Evolutionary conservation across 1,140 invertebrate genomes (phyloP).

Genomic region (Pseudomyrmex gracilis): DNA sequence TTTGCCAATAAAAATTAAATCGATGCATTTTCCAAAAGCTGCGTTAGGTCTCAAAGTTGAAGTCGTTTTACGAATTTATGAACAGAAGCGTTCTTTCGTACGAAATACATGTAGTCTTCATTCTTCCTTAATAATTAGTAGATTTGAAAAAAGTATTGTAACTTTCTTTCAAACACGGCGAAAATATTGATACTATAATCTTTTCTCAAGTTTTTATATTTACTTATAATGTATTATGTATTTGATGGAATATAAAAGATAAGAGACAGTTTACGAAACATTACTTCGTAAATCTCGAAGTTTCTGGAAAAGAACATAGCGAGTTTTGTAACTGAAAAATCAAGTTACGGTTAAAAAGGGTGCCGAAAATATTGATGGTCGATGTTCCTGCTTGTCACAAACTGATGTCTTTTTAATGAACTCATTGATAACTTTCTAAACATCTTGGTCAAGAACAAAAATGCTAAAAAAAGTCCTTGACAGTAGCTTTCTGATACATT

Average conservation of each 20-base stretch:
- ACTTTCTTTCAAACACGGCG: neutral
- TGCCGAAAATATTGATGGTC: neutral
- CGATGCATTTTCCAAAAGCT: neutral
- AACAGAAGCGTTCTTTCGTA: no score
- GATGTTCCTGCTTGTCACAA: constrained; percentile 29
- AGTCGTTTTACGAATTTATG: neutral
- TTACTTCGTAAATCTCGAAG: neutral
- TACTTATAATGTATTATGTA: neutral
- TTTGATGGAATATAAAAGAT: neutral
- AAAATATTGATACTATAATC: neutral
- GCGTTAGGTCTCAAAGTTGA: no score
- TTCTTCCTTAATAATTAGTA: neutral
- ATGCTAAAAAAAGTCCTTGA: neutral
- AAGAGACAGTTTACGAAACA: neutral
- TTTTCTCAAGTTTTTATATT: neutral
- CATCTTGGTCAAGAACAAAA: constrained; percentile 3
- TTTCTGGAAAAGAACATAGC: neutral
- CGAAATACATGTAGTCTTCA: no score
- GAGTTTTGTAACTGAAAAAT: constrained; percentile 15
- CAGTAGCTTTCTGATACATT: neutral
- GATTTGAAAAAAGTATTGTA: neutral
- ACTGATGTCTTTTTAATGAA: constrained; percentile 47
- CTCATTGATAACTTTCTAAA: constrained; percentile 20
- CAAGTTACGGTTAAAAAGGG: constrained; percentile 10
- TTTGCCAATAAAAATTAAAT: constrained; percentile 50